Base-by-base conservation (phyloP, 1,140 invertebrate genomes). In the Drosophila serrata region DNA sequence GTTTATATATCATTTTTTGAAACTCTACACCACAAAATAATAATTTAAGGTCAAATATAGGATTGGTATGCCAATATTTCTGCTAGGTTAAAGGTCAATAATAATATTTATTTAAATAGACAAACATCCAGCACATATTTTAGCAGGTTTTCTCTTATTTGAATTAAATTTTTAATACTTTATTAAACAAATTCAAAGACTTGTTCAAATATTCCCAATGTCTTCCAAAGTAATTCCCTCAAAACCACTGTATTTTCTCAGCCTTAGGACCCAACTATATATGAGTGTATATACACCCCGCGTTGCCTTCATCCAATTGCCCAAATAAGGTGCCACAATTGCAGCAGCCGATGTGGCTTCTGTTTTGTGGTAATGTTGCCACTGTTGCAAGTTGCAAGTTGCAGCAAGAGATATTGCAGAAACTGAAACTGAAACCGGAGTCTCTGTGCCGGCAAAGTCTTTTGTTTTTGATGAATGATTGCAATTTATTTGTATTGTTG, bases 401-500 rank as follows among this genome's bases (percentile, higher is more conserved):
- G 51, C 65, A 60, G 53, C 69, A 65, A 60, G 48, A 51, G 48
- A 51, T 51, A 51, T 51, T n/a, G 60, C 70, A 40, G 81, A 29
- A 53, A 48, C 42, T 56, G 77, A 19, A 60, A 43, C 55, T 49
- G 63, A 53, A 63, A 64, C 60, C 59, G 19, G 64, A 17, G 62
- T 45, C 12, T 75, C 12, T 75, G n/a, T 57, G 53, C 74, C 77
- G 68, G 64, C 81, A 57, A 57, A 81, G 48, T 88, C 76, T 82
- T 84, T 90, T 90, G 86, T 90, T 78, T 77, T 82, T 88, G 84
- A 88, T 88, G 85, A 81, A 90, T 88, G 85, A 85, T 81, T 85
- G 85, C 85, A 88, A 88, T 88, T 88, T 88, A 88, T 88, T 88
- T 88, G 78, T 88, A 88, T 90, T 88, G 86, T 88, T 88, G 85